phyloP scores from a whole-genome alignment of 1,140 invertebrate genomes.

The Wasmannia auropunctata region DNA sequence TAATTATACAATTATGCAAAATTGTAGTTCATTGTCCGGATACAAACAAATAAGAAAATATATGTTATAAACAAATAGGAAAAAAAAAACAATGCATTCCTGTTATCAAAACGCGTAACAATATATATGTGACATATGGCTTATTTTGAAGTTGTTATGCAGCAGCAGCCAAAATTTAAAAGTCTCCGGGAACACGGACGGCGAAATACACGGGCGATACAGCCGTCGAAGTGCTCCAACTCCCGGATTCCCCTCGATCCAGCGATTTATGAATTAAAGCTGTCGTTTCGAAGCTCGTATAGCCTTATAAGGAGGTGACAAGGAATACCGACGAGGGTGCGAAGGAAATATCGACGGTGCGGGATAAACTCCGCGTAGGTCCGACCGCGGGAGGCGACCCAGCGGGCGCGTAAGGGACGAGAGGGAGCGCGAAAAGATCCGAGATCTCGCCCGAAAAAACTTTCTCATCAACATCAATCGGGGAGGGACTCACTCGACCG shows the following conservation, averaged over 20 bases:
- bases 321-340: conserved; percentile 18
- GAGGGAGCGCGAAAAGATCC: not conserved
- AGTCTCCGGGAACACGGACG: not conserved
- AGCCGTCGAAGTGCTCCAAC: not conserved
- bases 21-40: not conserved
- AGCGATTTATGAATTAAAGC: conserved; percentile 50
- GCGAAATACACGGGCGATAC: not conserved
- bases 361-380: not conserved
- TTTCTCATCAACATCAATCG: not conserved
- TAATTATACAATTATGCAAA: not conserved
- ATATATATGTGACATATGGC: not conserved
- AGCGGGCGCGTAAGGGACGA: not conserved
- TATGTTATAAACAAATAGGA: not conserved
- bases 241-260: not conserved
- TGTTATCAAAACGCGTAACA: not conserved
- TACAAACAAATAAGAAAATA: too few relatives aligned
- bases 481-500: conserved; percentile 78
- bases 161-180: not conserved
- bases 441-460: not conserved
- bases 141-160: conserved; percentile 22
- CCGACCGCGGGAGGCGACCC: not conserved
- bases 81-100: not conserved
- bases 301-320: conserved; percentile 80
- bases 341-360: conserved; percentile 41
- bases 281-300: conserved; percentile 78